These are phyloP conservation scores for Escarpia spicata DNA, from an alignment of 2,888 invertebrate species.

Conservation along the genomic window DNA sequence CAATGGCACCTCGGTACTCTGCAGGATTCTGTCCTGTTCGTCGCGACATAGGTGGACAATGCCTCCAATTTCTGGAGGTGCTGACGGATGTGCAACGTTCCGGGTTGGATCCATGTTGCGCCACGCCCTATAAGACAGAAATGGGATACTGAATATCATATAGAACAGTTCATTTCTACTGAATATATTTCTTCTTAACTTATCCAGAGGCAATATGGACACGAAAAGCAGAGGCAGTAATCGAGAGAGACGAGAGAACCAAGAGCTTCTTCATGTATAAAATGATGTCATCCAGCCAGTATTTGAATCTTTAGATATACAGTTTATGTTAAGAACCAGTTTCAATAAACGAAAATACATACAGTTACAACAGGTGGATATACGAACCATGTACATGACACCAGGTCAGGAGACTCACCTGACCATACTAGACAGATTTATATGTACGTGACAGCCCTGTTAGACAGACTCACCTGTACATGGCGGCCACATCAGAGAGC, in stretches of 20 bases:
- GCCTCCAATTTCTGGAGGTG: constrained; percentile 63
- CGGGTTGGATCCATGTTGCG: constrained; percentile 59
- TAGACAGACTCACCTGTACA: constrained; percentile 53
- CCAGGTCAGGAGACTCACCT: not conserved
- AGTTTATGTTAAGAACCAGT: no score
- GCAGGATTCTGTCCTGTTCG: constrained; percentile 56
- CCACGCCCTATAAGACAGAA: constrained; percentile 57
- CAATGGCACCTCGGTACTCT: constrained; percentile 57
- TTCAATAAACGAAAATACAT: no score
- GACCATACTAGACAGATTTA: no score
- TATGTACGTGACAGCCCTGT: no score
- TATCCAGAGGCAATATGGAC: no score
- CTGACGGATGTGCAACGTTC: constrained; percentile 62
- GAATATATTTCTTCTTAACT: no score
- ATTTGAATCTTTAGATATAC: no score
- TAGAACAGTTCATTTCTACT: not conserved
- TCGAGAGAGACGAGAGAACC: no score
- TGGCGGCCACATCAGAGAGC: constrained; percentile 31
- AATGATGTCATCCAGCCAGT: no score
- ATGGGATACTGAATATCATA: not conserved
- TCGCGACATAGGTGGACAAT: constrained; percentile 60
- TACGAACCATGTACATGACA: not conserved
- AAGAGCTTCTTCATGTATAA: no score
- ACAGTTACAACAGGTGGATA: not conserved
- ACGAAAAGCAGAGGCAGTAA: no score